A percentile compares a stretch with the other conserved stretches of the same genome.
These are phyloP conservation scores for Porites lutea DNA, from an alignment of 64 coral and sea anemone genomes.

Conservation along the genomic window DNA sequence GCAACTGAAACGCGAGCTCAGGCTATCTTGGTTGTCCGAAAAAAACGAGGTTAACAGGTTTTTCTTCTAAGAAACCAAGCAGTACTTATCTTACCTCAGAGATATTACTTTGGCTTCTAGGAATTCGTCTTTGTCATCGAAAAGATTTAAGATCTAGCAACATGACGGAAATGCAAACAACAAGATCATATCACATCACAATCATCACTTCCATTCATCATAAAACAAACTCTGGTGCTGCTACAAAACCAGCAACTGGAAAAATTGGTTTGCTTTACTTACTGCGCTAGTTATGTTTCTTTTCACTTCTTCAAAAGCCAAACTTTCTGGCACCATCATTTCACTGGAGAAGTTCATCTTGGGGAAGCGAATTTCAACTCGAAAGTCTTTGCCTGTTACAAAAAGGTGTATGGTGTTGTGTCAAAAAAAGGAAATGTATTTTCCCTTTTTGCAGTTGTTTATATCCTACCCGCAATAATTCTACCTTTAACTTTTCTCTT, in stretches of 20 bases:
- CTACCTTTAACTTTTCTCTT: too few species aligned
- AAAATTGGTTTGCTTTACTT: background rate
- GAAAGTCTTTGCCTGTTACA: slow-evolving; percentile 63
- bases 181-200: too few species aligned
- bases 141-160: slow-evolving; percentile 57
- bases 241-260: too few species aligned
- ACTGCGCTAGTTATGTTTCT: slow-evolving; percentile 37
- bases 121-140: slow-evolving; percentile 49
- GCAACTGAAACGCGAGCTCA: too few species aligned
- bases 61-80: background rate
- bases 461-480: too few species aligned
- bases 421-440: background rate
- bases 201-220: too few species aligned
- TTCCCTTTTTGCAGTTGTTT: too few species aligned
- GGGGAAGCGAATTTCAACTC: slow-evolving; percentile 48
- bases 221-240: too few species aligned
- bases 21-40: background rate
- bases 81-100: slow-evolving; percentile 19
- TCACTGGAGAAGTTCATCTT: slow-evolving; percentile 9
- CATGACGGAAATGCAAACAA: background rate
- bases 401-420: background rate
- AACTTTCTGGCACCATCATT: slow-evolving; percentile 17
- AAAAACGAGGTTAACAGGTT: too few species aligned
- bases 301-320: slow-evolving; percentile 39
- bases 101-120: slow-evolving; percentile 56